These are phyloP conservation scores for Amblyjoppa proteus DNA, from an alignment of 2,888 invertebrate species.

Conservation along the genomic window DNA sequence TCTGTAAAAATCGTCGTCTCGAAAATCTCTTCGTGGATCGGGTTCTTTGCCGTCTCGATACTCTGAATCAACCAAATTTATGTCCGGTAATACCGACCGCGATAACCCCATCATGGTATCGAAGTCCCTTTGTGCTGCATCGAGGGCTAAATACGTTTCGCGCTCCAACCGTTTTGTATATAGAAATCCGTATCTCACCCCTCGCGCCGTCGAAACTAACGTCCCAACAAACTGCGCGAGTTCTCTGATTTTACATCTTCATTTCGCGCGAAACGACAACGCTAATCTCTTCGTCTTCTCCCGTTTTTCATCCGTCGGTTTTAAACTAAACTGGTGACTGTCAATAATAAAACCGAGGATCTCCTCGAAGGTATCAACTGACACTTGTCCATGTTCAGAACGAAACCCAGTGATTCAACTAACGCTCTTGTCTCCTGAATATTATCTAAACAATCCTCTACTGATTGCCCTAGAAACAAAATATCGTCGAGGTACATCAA, in stretches of 20 bases:
- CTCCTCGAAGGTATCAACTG: slow-evolving; percentile 37
- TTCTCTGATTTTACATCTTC: slow-evolving; percentile 31
- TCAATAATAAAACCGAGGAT: slow-evolving; percentile 53
- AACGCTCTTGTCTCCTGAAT: slow-evolving; percentile 20
- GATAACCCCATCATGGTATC: slow-evolving; percentile 18
- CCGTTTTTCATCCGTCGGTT: slow-evolving; percentile 21
- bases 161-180: slow-evolving; percentile 42
- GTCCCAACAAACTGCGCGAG: slow-evolving; percentile 21
- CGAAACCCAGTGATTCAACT: slow-evolving; percentile 52
- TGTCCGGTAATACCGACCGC: slow-evolving; percentile 1
- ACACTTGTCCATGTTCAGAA: slow-evolving; percentile 60
- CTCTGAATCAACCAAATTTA: slow-evolving; percentile 34
- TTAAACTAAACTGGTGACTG: slow-evolving; percentile 17
- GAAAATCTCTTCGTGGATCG: not conserved
- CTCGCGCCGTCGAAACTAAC: slow-evolving; percentile 32
- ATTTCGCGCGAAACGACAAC: not conserved
- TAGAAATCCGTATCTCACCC: slow-evolving; percentile 20
- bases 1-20: slow-evolving; percentile 42
- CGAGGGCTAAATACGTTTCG: slow-evolving; percentile 16
- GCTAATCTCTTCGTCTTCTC: slow-evolving; percentile 11
- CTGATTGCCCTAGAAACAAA: slow-evolving; percentile 35
- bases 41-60: slow-evolving; percentile 28
- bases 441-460: slow-evolving; percentile 26
- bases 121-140: not conserved
- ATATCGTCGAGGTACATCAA: slow-evolving; percentile 63